Percentiles rank a stretch among this genome's conserved stretches.
These are phyloP conservation scores for Phodopus roborovskii DNA, from an alignment of 2,113 vertebrate genomes.

Conservation along the genomic window DNA sequence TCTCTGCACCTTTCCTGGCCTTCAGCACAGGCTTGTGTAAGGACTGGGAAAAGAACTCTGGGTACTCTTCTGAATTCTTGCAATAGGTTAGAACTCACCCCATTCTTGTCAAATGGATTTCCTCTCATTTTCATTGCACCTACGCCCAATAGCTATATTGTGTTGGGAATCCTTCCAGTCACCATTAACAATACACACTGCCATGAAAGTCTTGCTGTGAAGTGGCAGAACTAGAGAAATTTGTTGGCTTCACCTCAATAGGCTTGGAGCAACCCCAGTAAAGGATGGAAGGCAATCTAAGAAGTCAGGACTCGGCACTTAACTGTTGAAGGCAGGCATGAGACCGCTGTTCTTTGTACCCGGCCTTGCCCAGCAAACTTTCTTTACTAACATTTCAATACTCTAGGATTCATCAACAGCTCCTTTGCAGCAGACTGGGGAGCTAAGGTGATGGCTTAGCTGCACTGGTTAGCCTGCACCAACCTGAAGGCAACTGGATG, in stretches of 20 bases:
- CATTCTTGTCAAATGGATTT: slow-evolving; percentile 10
- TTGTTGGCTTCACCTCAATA: slow-evolving; percentile 7
- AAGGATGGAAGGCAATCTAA: background rate
- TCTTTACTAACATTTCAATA: background rate
- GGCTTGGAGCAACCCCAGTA: background rate
- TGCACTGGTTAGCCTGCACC: background rate
- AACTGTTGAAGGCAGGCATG: background rate
- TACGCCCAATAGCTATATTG: background rate
- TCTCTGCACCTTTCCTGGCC: background rate
- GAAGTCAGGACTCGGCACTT: background rate
- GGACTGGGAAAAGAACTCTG: background rate
- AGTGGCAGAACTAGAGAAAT: slow-evolving; percentile 37
- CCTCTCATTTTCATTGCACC: background rate
- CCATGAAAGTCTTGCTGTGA: slow-evolving; percentile 17
- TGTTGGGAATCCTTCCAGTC: slow-evolving; percentile 18
- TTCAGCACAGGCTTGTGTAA: background rate
- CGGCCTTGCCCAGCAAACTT: background rate
- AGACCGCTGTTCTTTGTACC: background rate
- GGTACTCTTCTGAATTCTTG: background rate
- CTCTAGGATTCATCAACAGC: background rate
- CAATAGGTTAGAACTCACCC: background rate
- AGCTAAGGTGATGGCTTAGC: background rate
- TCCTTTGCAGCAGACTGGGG: background rate
- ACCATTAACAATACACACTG: slow-evolving; percentile 21
- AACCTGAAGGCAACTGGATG: background rate